Evolutionary conservation across 2,113 vertebrate genomes (phyloP).

Genomic region (Scalopus aquaticus): DNA sequence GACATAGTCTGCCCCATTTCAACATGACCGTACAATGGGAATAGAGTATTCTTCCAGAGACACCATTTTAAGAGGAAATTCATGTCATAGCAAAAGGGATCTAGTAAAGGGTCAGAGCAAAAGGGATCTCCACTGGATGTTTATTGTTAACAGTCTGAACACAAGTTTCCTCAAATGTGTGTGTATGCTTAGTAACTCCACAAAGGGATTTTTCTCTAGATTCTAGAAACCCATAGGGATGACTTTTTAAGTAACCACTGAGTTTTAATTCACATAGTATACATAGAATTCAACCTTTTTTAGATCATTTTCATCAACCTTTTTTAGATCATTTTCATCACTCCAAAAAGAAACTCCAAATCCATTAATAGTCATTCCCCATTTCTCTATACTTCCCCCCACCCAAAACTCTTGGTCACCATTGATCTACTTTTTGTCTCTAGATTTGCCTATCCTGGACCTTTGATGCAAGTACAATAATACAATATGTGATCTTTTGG

Average conservation of each 20-base stretch:
- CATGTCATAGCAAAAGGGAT: neutral
- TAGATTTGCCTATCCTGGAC: neutral
- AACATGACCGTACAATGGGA: neutral
- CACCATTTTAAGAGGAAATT: neutral
- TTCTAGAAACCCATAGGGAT: neutral
- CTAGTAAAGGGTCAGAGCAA: neutral
- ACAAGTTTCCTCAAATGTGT: neutral
- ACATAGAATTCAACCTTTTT: neutral
- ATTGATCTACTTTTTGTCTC: neutral
- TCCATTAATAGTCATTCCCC: neutral
- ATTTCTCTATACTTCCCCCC: neutral
- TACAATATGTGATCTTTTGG: neutral
- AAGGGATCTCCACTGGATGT: neutral
- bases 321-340: neutral
- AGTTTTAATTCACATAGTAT: slow-evolving; percentile 13
- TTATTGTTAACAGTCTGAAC: slow-evolving; percentile 3
- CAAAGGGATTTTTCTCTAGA: neutral
- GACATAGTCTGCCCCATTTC: neutral
- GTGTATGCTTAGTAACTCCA: neutral
- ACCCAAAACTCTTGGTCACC: neutral
- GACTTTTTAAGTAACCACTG: neutral
- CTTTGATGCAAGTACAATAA: neutral
- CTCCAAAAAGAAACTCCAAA: neutral
- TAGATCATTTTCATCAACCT: neutral
- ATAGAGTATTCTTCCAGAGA: neutral